Evolutionary conservation across 2,888 invertebrate species (phyloP).

Genomic region (Mythimna vitellina): DNA sequence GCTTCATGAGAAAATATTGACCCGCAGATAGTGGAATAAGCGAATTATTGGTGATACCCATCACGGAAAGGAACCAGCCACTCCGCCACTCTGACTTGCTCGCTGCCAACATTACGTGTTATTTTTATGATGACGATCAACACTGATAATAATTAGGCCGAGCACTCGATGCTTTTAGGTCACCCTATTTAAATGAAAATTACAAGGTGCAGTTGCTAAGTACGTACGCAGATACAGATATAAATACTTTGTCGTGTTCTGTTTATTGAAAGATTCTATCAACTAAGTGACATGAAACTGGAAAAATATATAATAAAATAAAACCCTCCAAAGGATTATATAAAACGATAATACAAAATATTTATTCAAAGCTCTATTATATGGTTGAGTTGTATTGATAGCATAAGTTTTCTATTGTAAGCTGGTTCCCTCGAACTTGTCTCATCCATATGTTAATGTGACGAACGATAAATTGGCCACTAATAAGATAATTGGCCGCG

Average conservation of each 20-base stretch:
- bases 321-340: not conserved
- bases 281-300: not conserved
- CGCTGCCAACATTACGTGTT: slow-evolving; percentile 64
- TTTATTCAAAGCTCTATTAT: slow-evolving; percentile 15
- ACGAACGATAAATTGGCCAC: slow-evolving; percentile 88
- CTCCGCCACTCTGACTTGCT: slow-evolving; percentile 46
- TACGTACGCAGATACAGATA: slow-evolving; percentile 19
- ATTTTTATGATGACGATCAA: slow-evolving; percentile 65
- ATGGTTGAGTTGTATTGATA: slow-evolving; percentile 20
- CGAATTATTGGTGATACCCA: slow-evolving; percentile 85
- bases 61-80: slow-evolving; percentile 77
- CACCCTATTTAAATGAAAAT: slow-evolving; percentile 44
- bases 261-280: slow-evolving; percentile 17
- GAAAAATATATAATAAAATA: slow-evolving; percentile 10
- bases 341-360: slow-evolving; percentile 27
- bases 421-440: slow-evolving; percentile 70
- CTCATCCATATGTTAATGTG: slow-evolving; percentile 87
- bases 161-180: slow-evolving; percentile 48
- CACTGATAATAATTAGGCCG: slow-evolving; percentile 56
- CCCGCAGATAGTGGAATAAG: slow-evolving; percentile 89
- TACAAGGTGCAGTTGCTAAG: slow-evolving; percentile 38
- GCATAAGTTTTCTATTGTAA: slow-evolving; percentile 47
- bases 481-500: slow-evolving; percentile 89
- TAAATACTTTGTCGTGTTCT: slow-evolving; percentile 15
- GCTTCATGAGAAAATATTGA: slow-evolving; percentile 90